Evolutionary conservation across 2,888 invertebrate species (phyloP).

Genomic region (Villa cingulata): DNA sequence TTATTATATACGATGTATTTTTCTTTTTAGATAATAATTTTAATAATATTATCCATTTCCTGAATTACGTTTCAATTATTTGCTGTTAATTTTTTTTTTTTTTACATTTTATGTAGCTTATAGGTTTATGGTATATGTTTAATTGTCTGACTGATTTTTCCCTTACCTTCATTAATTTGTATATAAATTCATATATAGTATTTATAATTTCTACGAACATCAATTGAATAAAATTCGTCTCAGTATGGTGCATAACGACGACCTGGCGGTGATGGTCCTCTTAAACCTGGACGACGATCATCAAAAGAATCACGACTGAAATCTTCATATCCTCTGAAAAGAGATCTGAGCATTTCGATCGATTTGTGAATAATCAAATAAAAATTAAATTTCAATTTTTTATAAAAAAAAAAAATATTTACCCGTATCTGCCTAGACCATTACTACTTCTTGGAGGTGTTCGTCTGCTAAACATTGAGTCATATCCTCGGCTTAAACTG

Average conservation of each 20-base stretch:
- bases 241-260: slow-evolving; percentile 78
- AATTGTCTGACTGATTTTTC: too few species aligned
- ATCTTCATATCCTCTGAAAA: slow-evolving; percentile 65
- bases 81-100: too few species aligned
- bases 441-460: slow-evolving; percentile 50
- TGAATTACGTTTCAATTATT: too few species aligned
- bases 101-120: too few species aligned
- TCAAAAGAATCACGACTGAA: slow-evolving; percentile 80
- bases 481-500: slow-evolving; percentile 51
- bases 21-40: too few species aligned
- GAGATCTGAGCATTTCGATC: not conserved
- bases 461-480: slow-evolving; percentile 71
- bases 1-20: too few species aligned
- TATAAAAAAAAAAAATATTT: too few species aligned
- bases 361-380: slow-evolving; percentile 1
- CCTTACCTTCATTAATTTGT: too few species aligned
- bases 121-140: too few species aligned
- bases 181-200: not conserved
- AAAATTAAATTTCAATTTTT: too few species aligned
- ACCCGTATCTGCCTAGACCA: slow-evolving; percentile 36
- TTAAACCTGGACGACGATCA: slow-evolving; percentile 55
- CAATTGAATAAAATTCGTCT: slow-evolving; percentile 31
- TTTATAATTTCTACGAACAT: not conserved
- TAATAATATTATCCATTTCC: too few species aligned
- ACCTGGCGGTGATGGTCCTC: slow-evolving; percentile 71